Evolutionary conservation across 1,140 invertebrate species (phyloP).

Genomic region (Ditylenchus dipsaci): DNA sequence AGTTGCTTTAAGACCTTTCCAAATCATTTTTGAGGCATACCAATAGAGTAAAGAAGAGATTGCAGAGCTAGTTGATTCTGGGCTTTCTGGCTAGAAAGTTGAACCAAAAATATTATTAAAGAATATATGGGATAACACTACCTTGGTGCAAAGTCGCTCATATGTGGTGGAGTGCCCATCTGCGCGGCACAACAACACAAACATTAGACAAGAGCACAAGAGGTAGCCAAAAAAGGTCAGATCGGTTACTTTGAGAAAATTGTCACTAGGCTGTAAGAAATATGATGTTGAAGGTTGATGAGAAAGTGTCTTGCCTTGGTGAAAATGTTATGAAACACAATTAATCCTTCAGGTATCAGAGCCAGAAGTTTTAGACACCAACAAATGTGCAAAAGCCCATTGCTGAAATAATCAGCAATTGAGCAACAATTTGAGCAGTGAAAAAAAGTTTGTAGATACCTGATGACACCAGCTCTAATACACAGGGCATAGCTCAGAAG

Average conservation of each 20-base stretch:
- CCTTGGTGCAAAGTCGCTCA: background rate
- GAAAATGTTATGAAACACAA: background rate
- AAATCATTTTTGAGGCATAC: constrained; percentile 21
- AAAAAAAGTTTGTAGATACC: too few relatives aligned
- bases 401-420: constrained; percentile 12
- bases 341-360: constrained; percentile 4
- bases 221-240: background rate
- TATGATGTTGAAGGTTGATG: background rate
- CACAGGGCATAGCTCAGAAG: background rate
- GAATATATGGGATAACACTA: too few relatives aligned
- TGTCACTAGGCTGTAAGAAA: background rate
- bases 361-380: constrained; percentile 16
- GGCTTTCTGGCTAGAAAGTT: constrained; percentile 4
- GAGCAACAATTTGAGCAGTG: too few relatives aligned
- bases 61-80: constrained; percentile 11
- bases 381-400: constrained; percentile 10
- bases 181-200: constrained; percentile 1
- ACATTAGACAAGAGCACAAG: background rate
- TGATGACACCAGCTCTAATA: background rate
- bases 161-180: background rate
- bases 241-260: too few relatives aligned
- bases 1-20: constrained; percentile 1
- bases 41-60: constrained; percentile 16
- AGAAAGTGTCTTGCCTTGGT: background rate
- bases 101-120: background rate